phyloP scores from a whole-genome alignment of 2,888 invertebrate species.

The Yponomeuta sedellus region DNA sequence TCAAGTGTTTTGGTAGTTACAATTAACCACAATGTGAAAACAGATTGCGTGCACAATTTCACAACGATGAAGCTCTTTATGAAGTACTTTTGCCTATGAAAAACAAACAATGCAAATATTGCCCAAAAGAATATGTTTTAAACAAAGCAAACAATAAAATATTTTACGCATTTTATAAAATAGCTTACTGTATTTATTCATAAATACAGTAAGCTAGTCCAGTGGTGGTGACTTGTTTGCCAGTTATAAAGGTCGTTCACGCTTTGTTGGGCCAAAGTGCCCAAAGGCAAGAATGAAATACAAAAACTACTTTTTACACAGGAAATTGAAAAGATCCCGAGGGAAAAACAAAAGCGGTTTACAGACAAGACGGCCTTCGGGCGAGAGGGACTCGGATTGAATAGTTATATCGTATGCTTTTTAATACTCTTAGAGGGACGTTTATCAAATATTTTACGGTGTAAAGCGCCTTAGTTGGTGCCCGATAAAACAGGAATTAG shows the following conservation, averaged over 20 bases:
- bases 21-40: background rate
- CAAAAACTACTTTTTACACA: constrained; percentile 2
- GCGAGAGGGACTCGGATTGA: background rate
- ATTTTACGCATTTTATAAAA: too few relatives aligned
- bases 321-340: background rate
- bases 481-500: background rate
- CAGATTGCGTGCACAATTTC: background rate
- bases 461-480: background rate
- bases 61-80: background rate
- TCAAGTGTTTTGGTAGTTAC: background rate
- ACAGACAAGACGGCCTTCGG: background rate
- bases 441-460: background rate
- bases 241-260: background rate
- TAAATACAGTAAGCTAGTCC: too few relatives aligned
- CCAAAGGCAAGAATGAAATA: background rate
- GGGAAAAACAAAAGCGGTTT: constrained; percentile 1
- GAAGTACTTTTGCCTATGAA: too few relatives aligned
- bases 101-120: too few relatives aligned
- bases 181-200: too few relatives aligned
- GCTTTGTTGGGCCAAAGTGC: background rate
- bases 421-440: background rate
- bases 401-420: background rate
- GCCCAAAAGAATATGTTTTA: too few relatives aligned
- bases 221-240: background rate
- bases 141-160: too few relatives aligned